phyloP scores from a whole-genome alignment of 1,140 invertebrate species.

The Hyphantria cunea region DNA sequence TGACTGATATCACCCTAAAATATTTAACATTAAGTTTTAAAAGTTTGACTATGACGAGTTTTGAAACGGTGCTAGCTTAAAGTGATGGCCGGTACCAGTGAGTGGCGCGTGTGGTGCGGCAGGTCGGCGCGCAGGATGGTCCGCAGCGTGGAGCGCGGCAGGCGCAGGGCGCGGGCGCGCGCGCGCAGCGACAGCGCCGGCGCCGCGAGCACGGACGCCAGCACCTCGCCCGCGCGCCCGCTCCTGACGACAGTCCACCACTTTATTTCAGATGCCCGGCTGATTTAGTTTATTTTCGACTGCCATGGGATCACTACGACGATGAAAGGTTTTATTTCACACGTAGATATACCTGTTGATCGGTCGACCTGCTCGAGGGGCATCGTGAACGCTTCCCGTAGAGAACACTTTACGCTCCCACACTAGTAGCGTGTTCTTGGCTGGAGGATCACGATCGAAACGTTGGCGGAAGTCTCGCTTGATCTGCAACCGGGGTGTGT shows the following conservation, averaged over 20 bases:
- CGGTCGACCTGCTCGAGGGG: constrained; percentile 46
- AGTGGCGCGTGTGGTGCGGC: background rate
- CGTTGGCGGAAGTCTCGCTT: constrained; percentile 45
- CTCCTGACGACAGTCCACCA: background rate
- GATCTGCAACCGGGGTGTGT: constrained; percentile 34
- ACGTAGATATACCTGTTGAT: constrained; percentile 41
- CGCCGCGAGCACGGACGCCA: constrained; percentile 20
- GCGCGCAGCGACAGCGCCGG: constrained; percentile 43
- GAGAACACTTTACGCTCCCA: constrained; percentile 57
- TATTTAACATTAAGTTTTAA: no score
- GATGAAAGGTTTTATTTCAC: no score
- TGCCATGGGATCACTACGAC: no score
- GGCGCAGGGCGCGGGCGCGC: constrained; percentile 41
- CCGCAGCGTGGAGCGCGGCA: constrained; percentile 44
- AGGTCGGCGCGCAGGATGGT: constrained; percentile 23
- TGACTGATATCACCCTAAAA: no score
- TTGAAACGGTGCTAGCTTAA: no score
- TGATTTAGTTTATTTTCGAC: no score
- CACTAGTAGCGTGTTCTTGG: constrained; percentile 50
- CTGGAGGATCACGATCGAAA: constrained; percentile 47
- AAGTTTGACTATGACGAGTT: no score
- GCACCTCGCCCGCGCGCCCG: constrained; percentile 8
- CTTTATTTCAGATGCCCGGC: no score
- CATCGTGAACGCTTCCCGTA: constrained; percentile 46
- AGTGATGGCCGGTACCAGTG: no score